Percentiles rank a stretch among this genome's conserved stretches.
Evolutionary conservation across 2,888 invertebrate genomes (phyloP).

Genomic region (Monoplex corrugatus): DNA sequence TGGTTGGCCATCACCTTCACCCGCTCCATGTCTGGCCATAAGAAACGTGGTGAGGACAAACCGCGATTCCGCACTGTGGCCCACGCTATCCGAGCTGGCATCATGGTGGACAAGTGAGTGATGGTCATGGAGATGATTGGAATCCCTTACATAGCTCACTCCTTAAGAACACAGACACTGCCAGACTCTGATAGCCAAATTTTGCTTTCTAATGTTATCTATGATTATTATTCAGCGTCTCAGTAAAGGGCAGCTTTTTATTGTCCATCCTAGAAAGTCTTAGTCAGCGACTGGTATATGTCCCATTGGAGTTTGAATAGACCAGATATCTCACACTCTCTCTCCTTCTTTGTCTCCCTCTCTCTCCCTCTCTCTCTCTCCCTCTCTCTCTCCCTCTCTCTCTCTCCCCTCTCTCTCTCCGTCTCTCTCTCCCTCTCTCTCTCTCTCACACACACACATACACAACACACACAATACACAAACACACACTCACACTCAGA

Average conservation of each 20-base stretch:
- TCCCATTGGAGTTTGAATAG: too few species aligned
- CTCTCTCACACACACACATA: background rate
- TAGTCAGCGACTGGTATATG: too few species aligned
- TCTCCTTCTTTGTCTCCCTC: constrained; percentile 9
- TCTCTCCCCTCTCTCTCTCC: background rate
- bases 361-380: background rate
- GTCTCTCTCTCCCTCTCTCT: background rate
- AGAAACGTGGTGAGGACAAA: constrained; percentile 84
- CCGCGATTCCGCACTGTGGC: constrained; percentile 95
- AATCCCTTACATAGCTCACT: too few species aligned
- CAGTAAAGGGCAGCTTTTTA: too few species aligned
- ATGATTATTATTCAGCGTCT: too few species aligned
- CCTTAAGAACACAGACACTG: too few species aligned
- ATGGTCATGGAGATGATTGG: too few species aligned
- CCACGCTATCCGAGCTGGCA: constrained; percentile 96
- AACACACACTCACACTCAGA: too few species aligned
- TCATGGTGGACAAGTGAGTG: constrained; percentile 91
- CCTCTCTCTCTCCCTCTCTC: background rate
- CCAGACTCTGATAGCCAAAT: too few species aligned
- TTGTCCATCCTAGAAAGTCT: too few species aligned
- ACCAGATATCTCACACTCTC: background rate
- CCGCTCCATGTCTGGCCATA: constrained; percentile 83
- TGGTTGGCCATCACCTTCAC: constrained; percentile 98
- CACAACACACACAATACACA: too few species aligned
- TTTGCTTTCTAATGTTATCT: too few species aligned